These are phyloP conservation scores for Allolobophora icterica DNA, from an alignment of 2,888 invertebrate genomes.

Conservation along the genomic window DNA sequence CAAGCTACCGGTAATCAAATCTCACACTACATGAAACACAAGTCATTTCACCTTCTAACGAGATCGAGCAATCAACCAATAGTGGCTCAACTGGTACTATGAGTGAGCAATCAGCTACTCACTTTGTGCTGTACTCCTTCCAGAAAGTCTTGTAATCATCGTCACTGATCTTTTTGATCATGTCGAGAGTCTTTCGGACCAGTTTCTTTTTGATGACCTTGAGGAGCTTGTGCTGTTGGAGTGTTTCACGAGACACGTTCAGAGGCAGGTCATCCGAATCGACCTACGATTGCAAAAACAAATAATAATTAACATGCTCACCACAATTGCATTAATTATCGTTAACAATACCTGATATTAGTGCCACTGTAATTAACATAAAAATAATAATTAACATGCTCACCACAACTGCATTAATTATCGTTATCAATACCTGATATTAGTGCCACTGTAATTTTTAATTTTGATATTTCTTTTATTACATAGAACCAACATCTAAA, in stretches of 20 bases:
- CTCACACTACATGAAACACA: neutral
- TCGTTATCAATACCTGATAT: neutral
- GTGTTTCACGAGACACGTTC: conserved; percentile 95
- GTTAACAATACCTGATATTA: neutral
- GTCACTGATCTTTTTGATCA: conserved; percentile 93
- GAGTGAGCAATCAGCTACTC: conserved; percentile 56
- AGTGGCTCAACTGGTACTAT: neutral
- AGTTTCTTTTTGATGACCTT: conserved; percentile 99
- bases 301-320: neutral
- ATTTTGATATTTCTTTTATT: neutral
- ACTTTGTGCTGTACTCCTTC: conserved; percentile 98
- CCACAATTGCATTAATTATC: neutral
- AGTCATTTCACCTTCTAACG: too few species aligned
- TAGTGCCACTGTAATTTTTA: neutral
- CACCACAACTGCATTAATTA: neutral
- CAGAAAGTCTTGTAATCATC: conserved; percentile 92
- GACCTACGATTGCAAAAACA: conserved; percentile 65
- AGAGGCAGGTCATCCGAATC: conserved; percentile 98
- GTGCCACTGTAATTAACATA: neutral
- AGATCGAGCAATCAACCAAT: neutral
- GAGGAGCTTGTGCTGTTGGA: conserved; percentile 97
- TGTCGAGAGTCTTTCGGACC: conserved; percentile 93
- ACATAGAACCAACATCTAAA: too few species aligned
- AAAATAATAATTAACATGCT: neutral
- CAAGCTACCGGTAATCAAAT: neutral